Evolutionary conservation across 37 sponge, comb jelly and placozoan species (phyloP), one percentile per base, ranked within the genome.

Genomic region (Lycopodina hypogea): DNA sequence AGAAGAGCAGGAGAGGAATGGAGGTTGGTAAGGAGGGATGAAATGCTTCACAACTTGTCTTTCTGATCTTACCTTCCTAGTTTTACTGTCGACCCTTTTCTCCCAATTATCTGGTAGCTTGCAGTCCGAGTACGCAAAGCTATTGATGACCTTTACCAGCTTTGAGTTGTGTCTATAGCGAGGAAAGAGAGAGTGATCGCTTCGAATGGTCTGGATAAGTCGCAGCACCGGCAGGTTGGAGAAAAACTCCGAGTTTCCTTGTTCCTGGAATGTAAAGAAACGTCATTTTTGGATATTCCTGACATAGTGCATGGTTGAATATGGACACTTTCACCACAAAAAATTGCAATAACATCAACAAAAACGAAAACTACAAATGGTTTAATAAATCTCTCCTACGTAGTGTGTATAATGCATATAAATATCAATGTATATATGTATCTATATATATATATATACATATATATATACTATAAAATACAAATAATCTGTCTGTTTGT

Each of bases 51-150:
- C 28, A 17, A 59, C 60, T 59, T 17, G 28, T 3, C 4, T 9
- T 45, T 4, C 48, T 9, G 8, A 4, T 26, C 69, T 64, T 22
- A 83, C 84, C 70, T 69, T 68, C 19, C 68, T 42, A 0, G 61
- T 59, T 29, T 59, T 72, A 14, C 69, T 71, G 36, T 90, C 87
- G 6, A 69, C 74, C 45, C 51, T 86, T 45, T 78, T 86, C 57
- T 86, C 87, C 91, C 91, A 90, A 19, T 76, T 83, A 34, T 40
- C 64, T 1, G 91, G 91, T 24, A 90, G 83, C 23, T 81, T 74
- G 21, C 83, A 86, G 33, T 90, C 87, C 0, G 79, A 79, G 38
- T 9, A 60, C 39, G 91, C 91, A 82, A 90, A 90, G 68, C 66
- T 86, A 75, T 90, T 90, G 41, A 90, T 52, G 55, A 74, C 70